Conservation (phyloP, 2,888 invertebrate genomes). For the Standfussiana lucernea region DNA sequence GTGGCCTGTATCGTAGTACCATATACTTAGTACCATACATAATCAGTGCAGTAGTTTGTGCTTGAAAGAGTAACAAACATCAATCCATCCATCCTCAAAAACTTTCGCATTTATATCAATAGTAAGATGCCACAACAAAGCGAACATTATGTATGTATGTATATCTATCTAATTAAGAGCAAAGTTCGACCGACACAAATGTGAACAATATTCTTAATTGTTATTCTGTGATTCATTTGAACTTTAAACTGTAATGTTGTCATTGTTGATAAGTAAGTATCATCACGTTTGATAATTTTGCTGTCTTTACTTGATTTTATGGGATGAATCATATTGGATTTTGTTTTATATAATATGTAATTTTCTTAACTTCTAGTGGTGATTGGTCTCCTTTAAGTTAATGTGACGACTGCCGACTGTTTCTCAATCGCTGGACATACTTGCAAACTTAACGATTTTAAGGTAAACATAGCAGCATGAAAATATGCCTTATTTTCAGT, state of each 20-base stretch:
- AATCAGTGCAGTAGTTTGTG: too few relatives aligned
- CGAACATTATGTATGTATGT: too few relatives aligned
- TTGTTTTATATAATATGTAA: not conserved
- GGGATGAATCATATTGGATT: conserved; percentile 4
- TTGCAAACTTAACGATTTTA: not conserved
- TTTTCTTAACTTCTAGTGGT: not conserved
- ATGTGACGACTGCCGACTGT: not conserved
- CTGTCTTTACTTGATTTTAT: not conserved
- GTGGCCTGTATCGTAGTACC: too few relatives aligned
- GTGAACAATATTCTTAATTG: conserved; percentile 8
- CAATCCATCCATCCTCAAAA: too few relatives aligned
- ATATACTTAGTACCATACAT: too few relatives aligned
- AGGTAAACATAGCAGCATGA: not conserved
- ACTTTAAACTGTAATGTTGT: conserved; percentile 21
- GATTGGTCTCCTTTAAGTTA: not conserved
- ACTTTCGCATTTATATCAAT: too few relatives aligned
- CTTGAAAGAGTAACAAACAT: too few relatives aligned
- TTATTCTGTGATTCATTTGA: conserved; percentile 45
- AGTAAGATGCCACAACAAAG: not conserved
- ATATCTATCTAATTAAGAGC: too few relatives aligned
- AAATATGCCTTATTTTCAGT: too few relatives aligned
- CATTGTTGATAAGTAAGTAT: not conserved
- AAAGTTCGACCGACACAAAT: conserved; percentile 14
- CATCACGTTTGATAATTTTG: conserved; percentile 18
- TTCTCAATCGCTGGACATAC: not conserved